A percentile compares a stretch with the other conserved stretches of the same genome.
Evolutionary conservation across 2,888 invertebrate genomes (phyloP).

Genomic region (Pyrgus malvae): DNA sequence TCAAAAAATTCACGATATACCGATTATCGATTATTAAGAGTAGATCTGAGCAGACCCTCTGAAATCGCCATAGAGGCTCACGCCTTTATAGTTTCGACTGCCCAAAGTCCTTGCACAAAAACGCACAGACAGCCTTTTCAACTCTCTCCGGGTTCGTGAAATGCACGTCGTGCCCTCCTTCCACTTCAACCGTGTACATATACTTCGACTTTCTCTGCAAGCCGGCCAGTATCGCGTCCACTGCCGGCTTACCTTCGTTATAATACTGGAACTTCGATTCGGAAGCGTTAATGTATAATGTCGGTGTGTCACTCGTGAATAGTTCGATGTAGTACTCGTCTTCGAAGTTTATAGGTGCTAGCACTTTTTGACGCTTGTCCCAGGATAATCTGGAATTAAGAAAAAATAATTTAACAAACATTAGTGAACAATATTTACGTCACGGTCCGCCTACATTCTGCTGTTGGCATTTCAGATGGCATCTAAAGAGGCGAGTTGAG

Average conservation of each 20-base stretch:
- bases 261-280: slow-evolving; percentile 32
- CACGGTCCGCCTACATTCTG: no score
- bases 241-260: slow-evolving; percentile 34
- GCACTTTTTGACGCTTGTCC: slow-evolving; percentile 51
- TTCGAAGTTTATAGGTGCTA: slow-evolving; percentile 50
- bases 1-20: no score
- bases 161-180: slow-evolving; percentile 84
- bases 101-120: slow-evolving; percentile 48
- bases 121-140: slow-evolving; percentile 51
- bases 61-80: no score
- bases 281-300: slow-evolving; percentile 49
- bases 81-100: slow-evolving; percentile 35
- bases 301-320: slow-evolving; percentile 49
- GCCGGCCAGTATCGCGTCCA: slow-evolving; percentile 38
- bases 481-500: no score
- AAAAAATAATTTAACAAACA: no score
- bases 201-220: slow-evolving; percentile 33
- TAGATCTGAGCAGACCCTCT: no score
- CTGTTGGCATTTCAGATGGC: no score
- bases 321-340: slow-evolving; percentile 50
- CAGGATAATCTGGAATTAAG: slow-evolving; percentile 57
- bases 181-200: slow-evolving; percentile 47
- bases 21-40: no score
- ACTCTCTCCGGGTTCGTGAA: slow-evolving; percentile 79
- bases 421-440: no score